Evolutionary conservation across 2,797 vertebrate species (phyloP).

Genomic region (Paramormyrops hopkinsi): DNA sequence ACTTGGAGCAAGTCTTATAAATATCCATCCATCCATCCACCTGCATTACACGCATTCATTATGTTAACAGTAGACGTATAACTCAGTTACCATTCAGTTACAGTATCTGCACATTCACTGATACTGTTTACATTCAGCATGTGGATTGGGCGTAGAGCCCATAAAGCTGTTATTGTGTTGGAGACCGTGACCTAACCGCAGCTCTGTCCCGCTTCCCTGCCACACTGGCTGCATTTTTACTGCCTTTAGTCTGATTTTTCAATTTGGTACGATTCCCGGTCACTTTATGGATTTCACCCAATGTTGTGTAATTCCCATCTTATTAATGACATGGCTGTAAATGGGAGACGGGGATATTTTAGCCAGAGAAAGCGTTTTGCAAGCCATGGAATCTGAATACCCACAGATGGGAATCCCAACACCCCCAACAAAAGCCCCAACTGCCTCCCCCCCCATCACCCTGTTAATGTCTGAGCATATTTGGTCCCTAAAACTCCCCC

Average conservation of each 20-base stretch:
- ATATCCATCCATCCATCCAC: neutral
- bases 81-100: neutral
- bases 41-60: neutral
- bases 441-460: neutral
- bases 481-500: constrained; percentile 16
- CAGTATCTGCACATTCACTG: neutral
- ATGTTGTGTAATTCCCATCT: constrained; percentile 48
- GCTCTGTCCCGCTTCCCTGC: neutral
- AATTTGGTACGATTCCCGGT: neutral
- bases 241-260: constrained; percentile 9
- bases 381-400: neutral
- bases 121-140: neutral
- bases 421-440: neutral
- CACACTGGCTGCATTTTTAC: neutral
- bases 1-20: neutral
- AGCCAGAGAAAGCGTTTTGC: neutral
- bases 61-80: neutral
- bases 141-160: neutral
- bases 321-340: constrained; percentile 52
- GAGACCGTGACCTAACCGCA: neutral
- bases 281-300: constrained; percentile 56
- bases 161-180: neutral
- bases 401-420: neutral
- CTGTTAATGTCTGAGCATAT: neutral
- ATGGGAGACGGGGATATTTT: constrained; percentile 22